Conservation (phyloP, 2,888 invertebrate species). For the Nomada ruficornis region DNA sequence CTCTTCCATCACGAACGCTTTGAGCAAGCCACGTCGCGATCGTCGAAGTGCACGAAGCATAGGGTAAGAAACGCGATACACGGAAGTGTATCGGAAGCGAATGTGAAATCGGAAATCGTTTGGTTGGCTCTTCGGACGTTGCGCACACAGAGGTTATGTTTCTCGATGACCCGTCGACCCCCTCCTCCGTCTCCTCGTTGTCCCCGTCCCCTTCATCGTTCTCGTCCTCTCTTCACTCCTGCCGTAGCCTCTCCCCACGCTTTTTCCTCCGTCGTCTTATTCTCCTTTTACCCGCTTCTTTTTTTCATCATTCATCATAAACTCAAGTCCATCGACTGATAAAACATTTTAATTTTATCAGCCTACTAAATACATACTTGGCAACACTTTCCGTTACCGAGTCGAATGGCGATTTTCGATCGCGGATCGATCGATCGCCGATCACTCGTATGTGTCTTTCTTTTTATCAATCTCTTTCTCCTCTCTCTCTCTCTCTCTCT, state of each 20-base stretch:
- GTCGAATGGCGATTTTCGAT: slow-evolving; percentile 16
- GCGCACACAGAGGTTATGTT: slow-evolving; percentile 75
- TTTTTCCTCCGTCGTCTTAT: slow-evolving; percentile 5
- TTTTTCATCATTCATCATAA: slow-evolving; percentile 16
- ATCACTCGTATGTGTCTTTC: slow-evolving; percentile 23
- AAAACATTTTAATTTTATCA: slow-evolving; percentile 35
- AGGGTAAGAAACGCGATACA: slow-evolving; percentile 65
- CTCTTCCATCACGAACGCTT: slow-evolving; percentile 11
- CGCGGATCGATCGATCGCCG: slow-evolving; percentile 23
- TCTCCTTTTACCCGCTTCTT: slow-evolving; percentile 7
- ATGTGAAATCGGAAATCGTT: slow-evolving; percentile 48
- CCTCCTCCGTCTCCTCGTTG: slow-evolving; percentile 49
- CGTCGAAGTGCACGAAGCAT: slow-evolving; percentile 49
- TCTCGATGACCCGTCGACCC: slow-evolving; percentile 73
- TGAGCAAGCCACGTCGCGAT: slow-evolving; percentile 1
- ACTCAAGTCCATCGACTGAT: slow-evolving; percentile 8
- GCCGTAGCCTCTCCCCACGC: slow-evolving; percentile 2
- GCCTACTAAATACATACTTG: too few relatives aligned
- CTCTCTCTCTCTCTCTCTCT: too few relatives aligned
- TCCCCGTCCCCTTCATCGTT: slow-evolving; percentile 41
- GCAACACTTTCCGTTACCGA: neutral
- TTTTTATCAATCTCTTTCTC: neutral
- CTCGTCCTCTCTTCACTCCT: slow-evolving; percentile 41
- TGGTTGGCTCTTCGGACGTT: slow-evolving; percentile 46
- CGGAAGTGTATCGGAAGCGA: slow-evolving; percentile 35